Evolutionary conservation across 2,113 vertebrate species (phyloP), one percentile per base, ranked within the genome.

Genomic region (Indicator indicator): DNA sequence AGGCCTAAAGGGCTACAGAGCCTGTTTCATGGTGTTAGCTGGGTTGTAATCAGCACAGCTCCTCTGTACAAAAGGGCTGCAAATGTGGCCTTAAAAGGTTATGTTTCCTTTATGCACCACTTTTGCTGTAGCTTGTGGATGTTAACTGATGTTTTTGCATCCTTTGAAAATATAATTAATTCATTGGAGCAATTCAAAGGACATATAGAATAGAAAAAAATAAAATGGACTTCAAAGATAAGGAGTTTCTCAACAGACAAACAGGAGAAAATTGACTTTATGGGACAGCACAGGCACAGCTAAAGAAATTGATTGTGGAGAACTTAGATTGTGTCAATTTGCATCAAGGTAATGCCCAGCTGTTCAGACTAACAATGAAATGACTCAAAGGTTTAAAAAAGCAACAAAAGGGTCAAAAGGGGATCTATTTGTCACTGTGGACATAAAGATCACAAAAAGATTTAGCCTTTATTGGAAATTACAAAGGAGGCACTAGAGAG

Each of bases 101-200:
- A 21, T n/a, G 42, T 88, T 90, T 90, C 76, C 80, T 83, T 90
- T 65, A 21, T 27, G 46, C 23, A 48, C 30, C 17, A 9, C 83
- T 62, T 72, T 93, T 88, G 64, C 76, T 74, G 59, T 27, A 74
- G 60, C 40, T 6, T 72, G 64, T 72, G 36, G 64, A 75, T 73
- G 76, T 87, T 91, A 83, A 79, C 13, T 54, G 64, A 40, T 83
- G n/a, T 40, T 65, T 76, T 88, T 68, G 26, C n/a, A 77, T 42
- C 42, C 64, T 78, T 87, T 70, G 46, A 79, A 90, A 77, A 87
- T 30, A 48, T n/a, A 77, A n/a, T 82, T 87, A 69, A 50, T 85
- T 85, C 78, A 91, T 44, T 76, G 71, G 87, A 69, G 59, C 50
- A 12, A 65, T 79, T 40, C 63, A 73, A 92, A 87, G 89, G 91